These are phyloP conservation scores for Hyppa rectilinea DNA, from an alignment of 2,888 invertebrate genomes.

Conservation along the genomic window DNA sequence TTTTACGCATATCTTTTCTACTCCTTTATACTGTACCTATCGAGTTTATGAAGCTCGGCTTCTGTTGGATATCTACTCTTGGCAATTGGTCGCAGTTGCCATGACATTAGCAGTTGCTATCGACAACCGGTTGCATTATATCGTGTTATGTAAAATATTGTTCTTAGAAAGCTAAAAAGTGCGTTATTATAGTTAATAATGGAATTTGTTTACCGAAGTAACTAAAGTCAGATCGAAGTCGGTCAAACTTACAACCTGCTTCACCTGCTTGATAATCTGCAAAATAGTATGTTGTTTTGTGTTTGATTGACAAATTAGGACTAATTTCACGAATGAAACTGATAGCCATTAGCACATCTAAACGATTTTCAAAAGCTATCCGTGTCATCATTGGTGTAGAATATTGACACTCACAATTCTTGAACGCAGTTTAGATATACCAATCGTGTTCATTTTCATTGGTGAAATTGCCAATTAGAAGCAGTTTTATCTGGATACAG, in stretches of 20 bases:
- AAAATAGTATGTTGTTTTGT: neutral
- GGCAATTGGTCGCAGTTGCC: conserved; percentile 14
- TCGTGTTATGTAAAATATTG: conserved; percentile 44
- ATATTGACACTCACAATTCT: too few species aligned
- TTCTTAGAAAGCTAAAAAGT: conserved; percentile 31
- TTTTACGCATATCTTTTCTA: neutral
- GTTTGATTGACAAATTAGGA: too few species aligned
- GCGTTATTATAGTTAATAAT: conserved; percentile 21
- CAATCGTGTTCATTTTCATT: too few species aligned
- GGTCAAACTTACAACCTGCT: neutral
- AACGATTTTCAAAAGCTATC: too few species aligned
- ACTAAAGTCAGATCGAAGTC: conserved; percentile 4
- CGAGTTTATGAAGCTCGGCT: neutral
- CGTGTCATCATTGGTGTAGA: too few species aligned
- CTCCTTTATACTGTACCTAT: neutral
- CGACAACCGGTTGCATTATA: conserved; percentile 46
- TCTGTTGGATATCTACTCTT: conserved; percentile 27
- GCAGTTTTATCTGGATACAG: too few species aligned
- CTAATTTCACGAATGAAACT: too few species aligned
- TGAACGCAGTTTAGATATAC: too few species aligned
- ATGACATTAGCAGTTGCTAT: conserved; percentile 47
- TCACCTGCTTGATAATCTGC: neutral
- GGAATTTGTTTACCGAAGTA: conserved; percentile 2
- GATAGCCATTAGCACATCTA: too few species aligned
- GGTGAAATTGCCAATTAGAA: too few species aligned